phyloP scores from a whole-genome alignment of 2,797 vertebrate species.

The Erethizon dorsatum region DNA sequence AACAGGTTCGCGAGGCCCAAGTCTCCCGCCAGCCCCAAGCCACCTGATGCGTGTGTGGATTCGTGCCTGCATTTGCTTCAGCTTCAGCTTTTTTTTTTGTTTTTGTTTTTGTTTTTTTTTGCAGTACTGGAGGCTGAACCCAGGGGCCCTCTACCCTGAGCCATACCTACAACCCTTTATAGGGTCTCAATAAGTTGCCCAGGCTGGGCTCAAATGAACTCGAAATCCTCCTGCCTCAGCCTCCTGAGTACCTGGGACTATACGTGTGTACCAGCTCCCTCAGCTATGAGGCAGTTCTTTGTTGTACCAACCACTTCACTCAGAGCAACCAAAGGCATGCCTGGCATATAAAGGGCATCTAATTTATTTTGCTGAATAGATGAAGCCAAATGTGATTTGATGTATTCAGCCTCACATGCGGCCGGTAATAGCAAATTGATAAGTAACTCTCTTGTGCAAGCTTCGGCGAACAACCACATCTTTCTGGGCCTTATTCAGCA shows the following conservation, averaged over 20 bases:
- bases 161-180: too few species aligned
- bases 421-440: not conserved
- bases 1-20: not conserved
- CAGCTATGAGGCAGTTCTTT: not conserved
- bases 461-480: not conserved
- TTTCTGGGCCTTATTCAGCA: not conserved
- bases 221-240: too few species aligned
- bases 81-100: not conserved
- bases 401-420: too few species aligned
- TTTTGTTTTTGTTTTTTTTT: too few species aligned
- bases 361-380: not conserved
- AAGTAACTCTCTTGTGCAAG: not conserved
- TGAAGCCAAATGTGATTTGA: not conserved
- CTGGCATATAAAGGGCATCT: not conserved
- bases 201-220: too few species aligned
- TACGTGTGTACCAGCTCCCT: not conserved
- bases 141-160: too few species aligned
- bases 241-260: not conserved
- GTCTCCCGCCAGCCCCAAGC: not conserved
- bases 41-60: conserved; percentile 39
- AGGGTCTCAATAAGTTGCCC: too few species aligned
- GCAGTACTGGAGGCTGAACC: too few species aligned
- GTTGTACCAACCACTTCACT: not conserved
- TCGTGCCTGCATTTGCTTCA: conserved; percentile 61
- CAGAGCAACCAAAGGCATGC: not conserved